Evolutionary conservation across 2,113 vertebrate genomes (phyloP).

Genomic region (Gulo gulo): DNA sequence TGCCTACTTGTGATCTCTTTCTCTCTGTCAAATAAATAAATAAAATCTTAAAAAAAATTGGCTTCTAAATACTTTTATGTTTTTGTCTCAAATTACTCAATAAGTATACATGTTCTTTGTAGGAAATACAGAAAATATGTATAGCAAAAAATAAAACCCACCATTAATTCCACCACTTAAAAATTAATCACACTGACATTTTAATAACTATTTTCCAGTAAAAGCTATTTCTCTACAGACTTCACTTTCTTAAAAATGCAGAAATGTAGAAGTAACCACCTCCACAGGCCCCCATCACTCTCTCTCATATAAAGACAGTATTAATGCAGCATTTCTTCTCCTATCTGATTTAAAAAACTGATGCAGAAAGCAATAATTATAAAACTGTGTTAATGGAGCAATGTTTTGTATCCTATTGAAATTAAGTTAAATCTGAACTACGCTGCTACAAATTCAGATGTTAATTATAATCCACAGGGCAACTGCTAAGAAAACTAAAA

Average conservation of each 20-base stretch:
- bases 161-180: not conserved
- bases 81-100: not conserved
- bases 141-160: not conserved
- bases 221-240: not conserved
- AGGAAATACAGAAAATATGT: not conserved
- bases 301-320: not conserved
- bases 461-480: not conserved
- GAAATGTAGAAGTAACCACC: not conserved
- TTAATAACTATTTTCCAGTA: slow-evolving; percentile 27
- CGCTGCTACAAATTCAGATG: not conserved
- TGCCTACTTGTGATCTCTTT: too few relatives aligned
- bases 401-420: not conserved
- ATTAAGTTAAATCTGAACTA: not conserved
- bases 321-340: not conserved
- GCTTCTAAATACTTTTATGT: not conserved
- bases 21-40: too few relatives aligned
- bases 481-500: not conserved
- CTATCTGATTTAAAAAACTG: not conserved
- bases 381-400: not conserved
- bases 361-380: not conserved
- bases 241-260: not conserved
- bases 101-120: not conserved
- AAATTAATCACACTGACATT: not conserved
- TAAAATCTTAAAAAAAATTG: too few relatives aligned
- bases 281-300: not conserved